Conservation (phyloP, 2,797 vertebrate genomes). For the Nannoperca australis region DNA sequence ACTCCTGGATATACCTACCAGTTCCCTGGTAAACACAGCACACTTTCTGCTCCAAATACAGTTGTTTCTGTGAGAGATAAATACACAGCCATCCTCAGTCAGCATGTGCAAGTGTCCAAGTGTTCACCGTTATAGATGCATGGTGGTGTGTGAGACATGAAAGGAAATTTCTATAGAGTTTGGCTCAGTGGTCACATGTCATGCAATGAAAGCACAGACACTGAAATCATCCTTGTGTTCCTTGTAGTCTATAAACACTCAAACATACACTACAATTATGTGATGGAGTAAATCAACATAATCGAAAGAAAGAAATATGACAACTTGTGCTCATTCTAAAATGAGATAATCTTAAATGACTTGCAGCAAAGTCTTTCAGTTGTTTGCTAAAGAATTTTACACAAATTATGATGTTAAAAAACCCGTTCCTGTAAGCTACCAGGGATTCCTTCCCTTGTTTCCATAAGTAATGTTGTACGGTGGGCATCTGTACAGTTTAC, state of each 20-base stretch:
- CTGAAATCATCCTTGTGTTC: background rate
- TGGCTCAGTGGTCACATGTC: background rate
- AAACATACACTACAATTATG: background rate
- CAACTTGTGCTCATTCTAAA: background rate
- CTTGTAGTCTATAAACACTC: background rate
- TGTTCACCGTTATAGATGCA: background rate
- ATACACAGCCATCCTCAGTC: background rate
- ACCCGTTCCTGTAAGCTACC: background rate
- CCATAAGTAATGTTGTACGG: background rate
- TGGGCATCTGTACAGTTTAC: background rate
- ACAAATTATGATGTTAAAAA: background rate
- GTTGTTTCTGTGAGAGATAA: constrained; percentile 6
- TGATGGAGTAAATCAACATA: background rate
- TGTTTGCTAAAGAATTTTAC: background rate
- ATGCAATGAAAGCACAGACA: background rate
- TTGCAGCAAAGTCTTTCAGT: background rate
- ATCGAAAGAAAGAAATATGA: background rate
- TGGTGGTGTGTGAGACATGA: background rate
- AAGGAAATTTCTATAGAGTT: background rate
- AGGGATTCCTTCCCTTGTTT: background rate
- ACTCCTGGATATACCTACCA: constrained; percentile 99
- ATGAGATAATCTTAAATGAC: background rate
- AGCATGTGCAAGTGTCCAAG: background rate
- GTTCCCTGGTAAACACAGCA: constrained; percentile 92
- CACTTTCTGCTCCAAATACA: constrained; percentile 24